These are phyloP conservation scores for Resseliella maxima DNA, from an alignment of 2,888 invertebrate species.

Conservation along the genomic window DNA sequence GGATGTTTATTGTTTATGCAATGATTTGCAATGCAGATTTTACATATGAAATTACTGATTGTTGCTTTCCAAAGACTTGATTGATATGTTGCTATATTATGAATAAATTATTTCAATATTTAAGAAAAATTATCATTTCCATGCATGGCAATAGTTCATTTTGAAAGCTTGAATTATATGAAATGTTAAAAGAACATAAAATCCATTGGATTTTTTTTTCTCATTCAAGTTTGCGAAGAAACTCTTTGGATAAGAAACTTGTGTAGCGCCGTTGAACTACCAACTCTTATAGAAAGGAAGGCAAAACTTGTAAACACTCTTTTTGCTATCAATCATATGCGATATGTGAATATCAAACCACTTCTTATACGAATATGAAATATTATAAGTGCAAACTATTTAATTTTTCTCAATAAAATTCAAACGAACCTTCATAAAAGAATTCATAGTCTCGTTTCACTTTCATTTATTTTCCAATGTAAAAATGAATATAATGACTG, in stretches of 20 bases:
- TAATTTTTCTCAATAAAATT: not conserved
- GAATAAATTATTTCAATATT: not conserved
- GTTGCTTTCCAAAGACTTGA: not conserved
- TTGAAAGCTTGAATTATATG: not conserved
- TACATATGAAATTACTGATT: not conserved
- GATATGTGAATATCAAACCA: not conserved
- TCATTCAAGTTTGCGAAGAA: too few species aligned
- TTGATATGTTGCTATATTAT: not conserved
- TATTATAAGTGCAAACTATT: not conserved
- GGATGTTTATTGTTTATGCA: conserved; percentile 18
- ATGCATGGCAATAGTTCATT: not conserved
- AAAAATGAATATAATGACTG: not conserved
- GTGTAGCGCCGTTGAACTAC: not conserved
- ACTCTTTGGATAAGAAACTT: too few species aligned
- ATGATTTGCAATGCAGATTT: too few species aligned
- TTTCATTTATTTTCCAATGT: not conserved
- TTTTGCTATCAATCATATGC: not conserved
- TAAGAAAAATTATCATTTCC: not conserved
- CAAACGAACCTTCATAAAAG: not conserved
- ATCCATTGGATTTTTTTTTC: too few species aligned
- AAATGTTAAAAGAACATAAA: too few species aligned
- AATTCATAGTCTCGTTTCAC: not conserved
- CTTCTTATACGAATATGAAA: not conserved
- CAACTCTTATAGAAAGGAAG: not conserved
- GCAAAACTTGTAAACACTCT: conserved; percentile 31